Base-by-base conservation (phyloP, 2,888 invertebrate genomes). In the Orchesellides sinensis region DNA sequence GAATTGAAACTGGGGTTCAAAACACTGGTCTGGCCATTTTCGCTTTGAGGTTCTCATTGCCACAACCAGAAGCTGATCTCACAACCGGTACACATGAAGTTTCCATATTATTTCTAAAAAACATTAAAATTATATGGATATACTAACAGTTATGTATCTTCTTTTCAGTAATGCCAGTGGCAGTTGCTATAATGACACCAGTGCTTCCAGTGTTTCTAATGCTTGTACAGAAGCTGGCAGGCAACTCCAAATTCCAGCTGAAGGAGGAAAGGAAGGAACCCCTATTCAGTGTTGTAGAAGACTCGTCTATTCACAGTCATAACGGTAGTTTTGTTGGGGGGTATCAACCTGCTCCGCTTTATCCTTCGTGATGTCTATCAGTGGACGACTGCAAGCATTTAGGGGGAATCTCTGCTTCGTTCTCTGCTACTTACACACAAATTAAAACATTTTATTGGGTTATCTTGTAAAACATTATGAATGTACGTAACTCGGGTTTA, bases 11-110 rank as follows among this genome's bases (percentile, higher is more conserved):
- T 3, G 97, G 98, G 68, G 94, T 98, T 72, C 97, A 98, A 91
- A 98, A 98, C 91, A 97, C 97, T 0, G 97, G 97, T 54, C 94
- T 98, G 85, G 93, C 97, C 0, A 97, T 98, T 89, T 96, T 98
- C 90, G 91, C 98, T 88, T 91, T 98, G 72, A 91, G 95, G 77
- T 94, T 96, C 89, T 93, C 96, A 2, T 91, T 98, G 79, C 93
- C 93, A 0, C 95, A 96, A 89, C 98, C 98, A 0, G 94, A 95
- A 86, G 96, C 95, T 0, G 97, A 98, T 91, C 91, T 98, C 56
- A 96, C 97, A 2, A 96, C 96, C 56, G 94, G 95, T 94, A 90
- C 89, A 86, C 84, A 23, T 10, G 23, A 2, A 2, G n/a, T 8
- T 8, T 32, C n/a, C 63, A 40, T 21, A 35, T 10, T 19, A 61